Evolutionary conservation across 2,113 vertebrate species (phyloP).

Genomic region (Speoplatyrhinus poulsoni): DNA sequence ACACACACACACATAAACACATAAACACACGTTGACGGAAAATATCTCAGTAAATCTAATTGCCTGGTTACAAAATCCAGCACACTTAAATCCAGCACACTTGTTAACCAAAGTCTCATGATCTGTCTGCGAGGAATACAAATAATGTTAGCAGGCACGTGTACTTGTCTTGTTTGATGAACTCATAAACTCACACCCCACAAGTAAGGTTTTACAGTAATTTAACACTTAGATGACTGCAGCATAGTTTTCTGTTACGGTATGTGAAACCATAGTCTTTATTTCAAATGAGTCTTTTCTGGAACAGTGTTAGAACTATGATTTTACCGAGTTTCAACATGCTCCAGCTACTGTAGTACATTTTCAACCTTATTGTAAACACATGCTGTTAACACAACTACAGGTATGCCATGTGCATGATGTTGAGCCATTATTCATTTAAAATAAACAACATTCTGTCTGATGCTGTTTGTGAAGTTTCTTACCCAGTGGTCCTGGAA

Average conservation of each 20-base stretch:
- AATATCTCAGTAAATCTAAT: constrained; percentile 25
- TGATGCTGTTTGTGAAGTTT: neutral
- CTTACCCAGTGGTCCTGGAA: constrained; percentile 94
- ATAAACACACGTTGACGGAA: constrained; percentile 8
- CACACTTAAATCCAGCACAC: constrained; percentile 12
- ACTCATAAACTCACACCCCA: neutral
- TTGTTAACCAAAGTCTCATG: constrained; percentile 21
- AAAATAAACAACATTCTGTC: neutral
- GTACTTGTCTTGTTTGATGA: neutral
- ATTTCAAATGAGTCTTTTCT: neutral
- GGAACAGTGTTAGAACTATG: constrained; percentile 9
- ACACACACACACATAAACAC: neutral
- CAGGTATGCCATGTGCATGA: neutral
- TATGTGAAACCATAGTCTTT: neutral
- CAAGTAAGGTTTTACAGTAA: neutral
- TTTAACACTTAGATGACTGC: neutral
- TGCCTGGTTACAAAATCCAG: constrained; percentile 31
- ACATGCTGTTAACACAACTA: too few relatives aligned
- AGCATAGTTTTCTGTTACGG: neutral
- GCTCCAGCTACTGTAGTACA: neutral
- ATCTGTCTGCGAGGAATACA: constrained; percentile 8
- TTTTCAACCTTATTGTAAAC: neutral
- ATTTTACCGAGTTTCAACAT: constrained; percentile 53
- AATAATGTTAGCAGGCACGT: neutral
- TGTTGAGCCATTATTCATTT: neutral